phyloP scores from a whole-genome alignment of 2,888 invertebrate genomes.

The Agrochola lychnidis region DNA sequence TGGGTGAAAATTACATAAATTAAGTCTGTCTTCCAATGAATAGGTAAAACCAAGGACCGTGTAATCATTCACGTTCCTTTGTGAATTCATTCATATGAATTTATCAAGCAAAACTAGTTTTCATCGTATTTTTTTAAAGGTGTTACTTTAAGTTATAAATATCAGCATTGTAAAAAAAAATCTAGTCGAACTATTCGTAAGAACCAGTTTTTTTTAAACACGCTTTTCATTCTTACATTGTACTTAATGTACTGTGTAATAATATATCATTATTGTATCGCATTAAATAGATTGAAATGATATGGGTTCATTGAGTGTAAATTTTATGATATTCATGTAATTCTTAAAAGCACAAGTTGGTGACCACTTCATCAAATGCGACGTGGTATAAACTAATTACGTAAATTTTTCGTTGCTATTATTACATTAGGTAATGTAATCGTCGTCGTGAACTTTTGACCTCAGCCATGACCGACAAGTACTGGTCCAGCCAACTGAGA shows the following conservation, averaged over 20 bases:
- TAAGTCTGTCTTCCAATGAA: conserved; percentile 1
- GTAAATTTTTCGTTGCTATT: conserved; percentile 9
- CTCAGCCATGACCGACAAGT: conserved; percentile 4
- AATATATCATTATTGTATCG: background rate
- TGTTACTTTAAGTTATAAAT: background rate
- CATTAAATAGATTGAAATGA: background rate
- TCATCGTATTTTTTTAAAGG: conserved; percentile 15
- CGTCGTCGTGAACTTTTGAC: conserved; percentile 12
- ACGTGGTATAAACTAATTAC: background rate
- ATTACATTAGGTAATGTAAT: background rate
- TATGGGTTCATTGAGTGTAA: background rate
- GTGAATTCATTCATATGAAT: conserved; percentile 26
- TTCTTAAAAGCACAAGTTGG: background rate
- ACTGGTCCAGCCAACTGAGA: background rate
- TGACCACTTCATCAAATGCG: background rate
- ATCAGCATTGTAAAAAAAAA: background rate
- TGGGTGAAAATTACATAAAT: background rate
- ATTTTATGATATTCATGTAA: background rate
- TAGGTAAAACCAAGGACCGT: conserved; percentile 14
- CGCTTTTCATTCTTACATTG: background rate
- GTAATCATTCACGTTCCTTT: background rate
- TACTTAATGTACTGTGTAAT: background rate
- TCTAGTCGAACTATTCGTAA: background rate
- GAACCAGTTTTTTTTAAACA: background rate
- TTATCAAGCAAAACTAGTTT: conserved; percentile 42